phyloP scores from a whole-genome alignment of 2,888 invertebrate species.

The Apotomis betuletana region DNA sequence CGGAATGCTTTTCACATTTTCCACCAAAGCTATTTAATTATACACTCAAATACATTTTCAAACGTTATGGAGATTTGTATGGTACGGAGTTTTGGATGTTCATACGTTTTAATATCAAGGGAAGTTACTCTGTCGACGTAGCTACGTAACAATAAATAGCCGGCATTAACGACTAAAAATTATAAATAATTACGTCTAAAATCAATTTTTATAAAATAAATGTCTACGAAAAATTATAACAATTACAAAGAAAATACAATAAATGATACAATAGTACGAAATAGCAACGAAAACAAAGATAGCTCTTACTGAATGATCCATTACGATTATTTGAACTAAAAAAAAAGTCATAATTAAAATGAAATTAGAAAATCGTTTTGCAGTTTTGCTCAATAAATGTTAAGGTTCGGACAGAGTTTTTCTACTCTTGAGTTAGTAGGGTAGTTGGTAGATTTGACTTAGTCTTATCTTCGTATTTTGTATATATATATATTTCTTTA shows the following conservation, averaged over 20 bases:
- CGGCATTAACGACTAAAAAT: background rate
- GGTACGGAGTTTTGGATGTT: background rate
- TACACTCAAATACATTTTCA: background rate
- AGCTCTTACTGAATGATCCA: slow-evolving; percentile 25
- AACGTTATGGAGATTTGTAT: background rate
- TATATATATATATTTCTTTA: slow-evolving; percentile 6
- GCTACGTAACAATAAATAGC: slow-evolving; percentile 6
- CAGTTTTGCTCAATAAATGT: slow-evolving; percentile 36
- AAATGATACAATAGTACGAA: slow-evolving; percentile 31
- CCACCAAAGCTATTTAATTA: background rate
- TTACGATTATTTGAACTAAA: slow-evolving; percentile 5
- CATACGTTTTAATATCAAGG: background rate
- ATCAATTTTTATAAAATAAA: background rate
- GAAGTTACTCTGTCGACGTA: background rate
- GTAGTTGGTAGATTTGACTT: slow-evolving; percentile 15
- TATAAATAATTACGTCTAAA: background rate
- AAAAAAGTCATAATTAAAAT: background rate
- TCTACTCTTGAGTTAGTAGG: slow-evolving; percentile 12
- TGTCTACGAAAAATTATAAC: slow-evolving; percentile 1
- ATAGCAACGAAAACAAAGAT: slow-evolving; percentile 28
- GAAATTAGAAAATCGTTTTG: slow-evolving; percentile 21
- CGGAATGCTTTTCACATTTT: slow-evolving; percentile 1
- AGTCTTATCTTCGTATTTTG: slow-evolving; percentile 1
- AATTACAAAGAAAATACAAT: slow-evolving; percentile 31
- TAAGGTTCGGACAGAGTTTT: slow-evolving; percentile 19